Percentiles rank a stretch among this genome's conserved stretches.
Evolutionary conservation across 2,888 invertebrate species (phyloP).

Genomic region (Eutolmus rufibarbis): DNA sequence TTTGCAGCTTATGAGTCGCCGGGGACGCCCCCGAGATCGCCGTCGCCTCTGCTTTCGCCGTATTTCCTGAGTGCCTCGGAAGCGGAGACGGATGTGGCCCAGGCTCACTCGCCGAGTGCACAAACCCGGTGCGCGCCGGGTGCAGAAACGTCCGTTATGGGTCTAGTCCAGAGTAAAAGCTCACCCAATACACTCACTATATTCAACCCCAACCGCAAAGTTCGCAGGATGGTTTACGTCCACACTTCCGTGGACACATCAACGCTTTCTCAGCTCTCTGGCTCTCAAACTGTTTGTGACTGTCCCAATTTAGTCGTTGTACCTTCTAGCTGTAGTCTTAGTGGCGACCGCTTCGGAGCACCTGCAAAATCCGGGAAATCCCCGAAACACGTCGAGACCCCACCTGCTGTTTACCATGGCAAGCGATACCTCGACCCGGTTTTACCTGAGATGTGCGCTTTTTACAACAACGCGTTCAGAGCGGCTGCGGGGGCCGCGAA

Average conservation of each 20-base stretch:
- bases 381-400: background rate
- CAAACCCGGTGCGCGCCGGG: background rate
- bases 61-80: background rate
- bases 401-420: slow-evolving; percentile 54
- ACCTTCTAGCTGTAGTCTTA: background rate
- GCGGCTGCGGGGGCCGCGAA: slow-evolving; percentile 30
- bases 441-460: slow-evolving; percentile 51
- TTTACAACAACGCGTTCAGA: slow-evolving; percentile 52
- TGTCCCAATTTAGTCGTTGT: slow-evolving; percentile 9
- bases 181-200: slow-evolving; percentile 49
- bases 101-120: slow-evolving; percentile 37
- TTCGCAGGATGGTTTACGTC: slow-evolving; percentile 48
- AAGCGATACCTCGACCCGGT: slow-evolving; percentile 56
- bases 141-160: slow-evolving; percentile 44
- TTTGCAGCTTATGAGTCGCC: slow-evolving; percentile 51
- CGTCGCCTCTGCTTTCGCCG: slow-evolving; percentile 50
- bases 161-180: slow-evolving; percentile 49
- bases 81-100: background rate
- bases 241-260: slow-evolving; percentile 48
- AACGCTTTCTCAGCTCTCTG: slow-evolving; percentile 10
- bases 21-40: slow-evolving; percentile 49
- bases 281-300: slow-evolving; percentile 27
- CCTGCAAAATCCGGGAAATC: slow-evolving; percentile 36
- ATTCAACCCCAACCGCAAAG: slow-evolving; percentile 40
- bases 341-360: background rate